Conservation (phyloP, 2,888 invertebrate genomes). For the Monoplex corrugatus region DNA sequence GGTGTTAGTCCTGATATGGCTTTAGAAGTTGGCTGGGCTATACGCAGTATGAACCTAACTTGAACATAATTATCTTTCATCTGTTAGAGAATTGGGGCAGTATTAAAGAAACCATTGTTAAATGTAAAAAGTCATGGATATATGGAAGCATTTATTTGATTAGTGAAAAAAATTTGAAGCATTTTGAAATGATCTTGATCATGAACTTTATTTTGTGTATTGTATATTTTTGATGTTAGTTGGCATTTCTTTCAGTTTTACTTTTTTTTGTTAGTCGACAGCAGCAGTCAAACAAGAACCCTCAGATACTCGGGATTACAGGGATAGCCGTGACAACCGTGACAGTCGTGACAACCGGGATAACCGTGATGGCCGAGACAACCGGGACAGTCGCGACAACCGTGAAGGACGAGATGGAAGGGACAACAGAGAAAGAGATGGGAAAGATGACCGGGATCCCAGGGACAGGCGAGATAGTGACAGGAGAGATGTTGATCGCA, state of each 20-base stretch:
- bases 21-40: no score
- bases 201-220: no score
- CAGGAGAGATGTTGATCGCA: slow-evolving; percentile 46
- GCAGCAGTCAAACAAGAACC: slow-evolving; percentile 32
- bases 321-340: slow-evolving; percentile 25
- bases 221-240: background rate
- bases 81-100: no score
- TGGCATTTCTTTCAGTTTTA: no score
- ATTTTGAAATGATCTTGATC: no score
- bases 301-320: background rate
- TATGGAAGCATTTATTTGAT: no score
- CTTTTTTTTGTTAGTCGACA: slow-evolving; percentile 5
- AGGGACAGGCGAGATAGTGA: slow-evolving; percentile 50
- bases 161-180: no score
- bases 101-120: no score
- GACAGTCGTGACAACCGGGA: slow-evolving; percentile 28
- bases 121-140: no score
- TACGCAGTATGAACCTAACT: no score
- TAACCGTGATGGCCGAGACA: slow-evolving; percentile 20
- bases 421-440: slow-evolving; percentile 39
- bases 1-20: no score
- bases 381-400: slow-evolving; percentile 20
- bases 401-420: slow-evolving; percentile 25
- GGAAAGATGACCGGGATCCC: slow-evolving; percentile 51
- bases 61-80: no score